Conservation (phyloP, 2,888 invertebrate species). For the Venusia cambrica region DNA sequence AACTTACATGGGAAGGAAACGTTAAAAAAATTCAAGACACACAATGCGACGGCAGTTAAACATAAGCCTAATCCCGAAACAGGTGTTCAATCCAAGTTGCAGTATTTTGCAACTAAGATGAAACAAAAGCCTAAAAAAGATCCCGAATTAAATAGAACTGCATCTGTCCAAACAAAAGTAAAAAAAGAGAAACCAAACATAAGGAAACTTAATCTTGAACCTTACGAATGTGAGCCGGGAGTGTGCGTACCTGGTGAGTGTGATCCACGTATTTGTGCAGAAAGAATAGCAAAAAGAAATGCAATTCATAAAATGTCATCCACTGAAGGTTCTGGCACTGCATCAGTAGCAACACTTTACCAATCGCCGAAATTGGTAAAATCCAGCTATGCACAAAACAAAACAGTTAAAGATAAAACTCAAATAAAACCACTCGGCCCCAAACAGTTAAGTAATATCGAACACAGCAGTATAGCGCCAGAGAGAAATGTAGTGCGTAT, state of each 20-base stretch:
- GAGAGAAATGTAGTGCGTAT: conserved; percentile 21
- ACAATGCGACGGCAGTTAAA: no score
- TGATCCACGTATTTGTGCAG: conserved; percentile 38
- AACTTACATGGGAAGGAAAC: conserved; percentile 30
- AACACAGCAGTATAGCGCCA: conserved; percentile 1
- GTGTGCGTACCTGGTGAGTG: conserved; percentile 44
- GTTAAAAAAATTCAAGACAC: no score
- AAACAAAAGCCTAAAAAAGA: conserved; percentile 4
- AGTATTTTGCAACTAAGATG: no score
- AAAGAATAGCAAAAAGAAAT: conserved; percentile 37
- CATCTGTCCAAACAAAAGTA: conserved; percentile 11
- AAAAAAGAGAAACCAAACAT: conserved; percentile 20
- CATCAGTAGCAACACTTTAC: conserved; percentile 6
- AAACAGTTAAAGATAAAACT: conserved; percentile 2
- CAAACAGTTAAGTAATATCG: conserved; percentile 1
- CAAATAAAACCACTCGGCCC: conserved; percentile 6
- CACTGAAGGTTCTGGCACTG: conserved; percentile 15
- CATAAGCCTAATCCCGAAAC: no score
- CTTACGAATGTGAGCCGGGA: conserved; percentile 35
- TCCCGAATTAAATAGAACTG: neutral
- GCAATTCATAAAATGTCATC: conserved; percentile 10
- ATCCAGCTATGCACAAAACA: conserved; percentile 3
- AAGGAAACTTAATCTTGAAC: conserved; percentile 16
- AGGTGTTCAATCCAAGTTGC: no score
- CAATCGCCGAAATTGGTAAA: conserved; percentile 3